Evolutionary conservation across 2,888 invertebrate genomes (phyloP), one percentile per base, ranked within the genome.

Genomic region (Conus canariensis): DNA sequence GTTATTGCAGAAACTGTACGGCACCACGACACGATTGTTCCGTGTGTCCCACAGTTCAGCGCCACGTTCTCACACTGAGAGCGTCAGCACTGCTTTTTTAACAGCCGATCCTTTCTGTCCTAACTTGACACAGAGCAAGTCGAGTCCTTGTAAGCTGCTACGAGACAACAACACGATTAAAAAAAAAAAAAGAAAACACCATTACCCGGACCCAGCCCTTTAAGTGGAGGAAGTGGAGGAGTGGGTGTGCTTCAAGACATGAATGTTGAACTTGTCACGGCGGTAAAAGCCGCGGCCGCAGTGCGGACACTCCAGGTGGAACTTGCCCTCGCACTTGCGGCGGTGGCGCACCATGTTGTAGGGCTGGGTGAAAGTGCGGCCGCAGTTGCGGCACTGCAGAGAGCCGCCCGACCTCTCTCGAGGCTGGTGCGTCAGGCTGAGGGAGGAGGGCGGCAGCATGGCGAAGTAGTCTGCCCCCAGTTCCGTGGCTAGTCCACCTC

Each of bases 261-360:
- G 91, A 7, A 59, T 64, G 56, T 86, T 90, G 77, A 90, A 82
- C 30, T 90, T 90, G 77, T 91, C 91, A 6, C 90, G 83, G 22
- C 90, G 90, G 85, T 90, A 86, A 82, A 91, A 91, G 25, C 87
- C 30, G 22, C 77, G 88, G 56, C 88, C 90, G 74, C 91, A 91
- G n/a, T 74, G 9, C 19, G 88, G 90, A 60, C 91, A 91, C 12
- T 88, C 88, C 56, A 86, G 88, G 64, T 90, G 88, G 25, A 88
- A 82, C n/a, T 58, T 70, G 25, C 89, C 91, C 60, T 88, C 87
- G 74, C 91, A 91, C 67, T 90, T 90, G 88, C 90, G 89, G 45
- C 88, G 88, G 77, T 91, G 91, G 12, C 91, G 88, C 12, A 80
- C 86, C 89, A 90, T 83, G 87, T 89, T 91, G 70, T 88, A 87